Conservation (phyloP, 2,888 invertebrate species). For the Caenorhabditis imperialis region DNA sequence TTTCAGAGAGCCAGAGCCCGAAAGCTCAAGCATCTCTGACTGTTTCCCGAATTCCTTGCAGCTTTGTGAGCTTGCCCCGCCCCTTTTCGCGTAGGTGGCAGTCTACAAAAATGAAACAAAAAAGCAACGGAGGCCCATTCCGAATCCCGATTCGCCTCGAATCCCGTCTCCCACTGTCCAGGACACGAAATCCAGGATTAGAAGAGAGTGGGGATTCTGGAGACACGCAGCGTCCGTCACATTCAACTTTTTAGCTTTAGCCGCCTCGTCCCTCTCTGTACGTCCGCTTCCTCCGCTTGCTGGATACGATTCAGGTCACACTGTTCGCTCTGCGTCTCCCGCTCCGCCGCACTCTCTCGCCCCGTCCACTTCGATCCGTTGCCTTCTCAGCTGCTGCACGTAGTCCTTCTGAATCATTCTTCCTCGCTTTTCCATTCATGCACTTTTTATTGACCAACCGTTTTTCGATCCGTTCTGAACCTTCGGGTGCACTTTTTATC, state of each 20-base stretch:
- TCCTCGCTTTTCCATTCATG: background rate
- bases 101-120: too few species aligned
- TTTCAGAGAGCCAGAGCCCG: too few species aligned
- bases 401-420: constrained; percentile 30
- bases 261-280: constrained; percentile 2
- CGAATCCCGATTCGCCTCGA: too few species aligned
- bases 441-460: background rate
- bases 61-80: too few species aligned
- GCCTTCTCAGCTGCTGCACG: constrained; percentile 50
- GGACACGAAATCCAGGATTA: too few species aligned
- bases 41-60: too few species aligned
- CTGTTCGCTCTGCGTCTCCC: constrained; percentile 36
- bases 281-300: constrained; percentile 18
- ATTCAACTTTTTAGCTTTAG: constrained; percentile 48
- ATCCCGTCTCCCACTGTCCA: too few species aligned
- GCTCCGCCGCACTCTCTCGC: constrained; percentile 2
- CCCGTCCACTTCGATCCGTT: constrained; percentile 22
- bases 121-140: too few species aligned
- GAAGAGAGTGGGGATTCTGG: constrained; percentile 10
- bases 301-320: constrained; percentile 50
- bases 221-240: constrained; percentile 14
- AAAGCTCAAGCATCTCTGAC: too few species aligned
- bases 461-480: too few species aligned
- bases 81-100: too few species aligned
- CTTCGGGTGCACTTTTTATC: too few species aligned